Percentiles rank a stretch among this genome's conserved stretches.
phyloP scores from a whole-genome alignment of 1,140 invertebrate genomes.

The Orussus abietinus region DNA sequence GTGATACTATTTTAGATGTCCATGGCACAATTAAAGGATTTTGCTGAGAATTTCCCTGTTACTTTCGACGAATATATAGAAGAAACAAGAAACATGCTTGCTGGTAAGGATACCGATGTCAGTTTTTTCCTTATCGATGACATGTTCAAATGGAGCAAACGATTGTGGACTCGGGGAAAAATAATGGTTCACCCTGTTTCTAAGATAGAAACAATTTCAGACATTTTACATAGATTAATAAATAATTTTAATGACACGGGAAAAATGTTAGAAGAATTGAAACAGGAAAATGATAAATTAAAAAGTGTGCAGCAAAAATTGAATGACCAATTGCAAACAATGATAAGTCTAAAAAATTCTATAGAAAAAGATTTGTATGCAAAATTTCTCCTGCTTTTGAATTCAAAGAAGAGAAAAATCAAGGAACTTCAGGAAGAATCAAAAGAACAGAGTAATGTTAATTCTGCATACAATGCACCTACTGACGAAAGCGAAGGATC shows the following conservation, averaged over 20 bases:
- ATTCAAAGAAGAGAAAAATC: slow-evolving; percentile 16
- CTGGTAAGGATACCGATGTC: slow-evolving; percentile 6
- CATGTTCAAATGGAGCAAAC: slow-evolving; percentile 11
- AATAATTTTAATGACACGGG: background rate
- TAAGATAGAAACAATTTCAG: slow-evolving; percentile 1
- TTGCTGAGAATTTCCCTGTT: background rate
- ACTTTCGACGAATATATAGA: slow-evolving; percentile 1
- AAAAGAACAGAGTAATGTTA: background rate
- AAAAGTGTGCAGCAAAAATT: background rate
- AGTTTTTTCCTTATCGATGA: slow-evolving; percentile 8
- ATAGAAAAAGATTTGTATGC: slow-evolving; percentile 13
- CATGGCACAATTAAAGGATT: background rate
- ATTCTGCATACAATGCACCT: slow-evolving; percentile 2
- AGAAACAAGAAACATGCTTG: slow-evolving; percentile 3
- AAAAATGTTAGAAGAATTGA: background rate
- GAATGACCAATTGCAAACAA: background rate
- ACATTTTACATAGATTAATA: slow-evolving; percentile 1
- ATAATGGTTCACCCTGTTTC: slow-evolving; percentile 3
- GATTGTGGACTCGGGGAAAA: slow-evolving; percentile 8
- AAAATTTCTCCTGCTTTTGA: slow-evolving; percentile 11
- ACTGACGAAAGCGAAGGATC: slow-evolving; percentile 13
- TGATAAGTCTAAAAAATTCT: slow-evolving; percentile 3
- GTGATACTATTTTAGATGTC: slow-evolving; percentile 10
- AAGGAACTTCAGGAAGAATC: slow-evolving; percentile 6
- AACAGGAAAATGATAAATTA: slow-evolving; percentile 5